Conservation (phyloP, 2,797 vertebrate species). For the Hyperoplus lanceolatus region DNA sequence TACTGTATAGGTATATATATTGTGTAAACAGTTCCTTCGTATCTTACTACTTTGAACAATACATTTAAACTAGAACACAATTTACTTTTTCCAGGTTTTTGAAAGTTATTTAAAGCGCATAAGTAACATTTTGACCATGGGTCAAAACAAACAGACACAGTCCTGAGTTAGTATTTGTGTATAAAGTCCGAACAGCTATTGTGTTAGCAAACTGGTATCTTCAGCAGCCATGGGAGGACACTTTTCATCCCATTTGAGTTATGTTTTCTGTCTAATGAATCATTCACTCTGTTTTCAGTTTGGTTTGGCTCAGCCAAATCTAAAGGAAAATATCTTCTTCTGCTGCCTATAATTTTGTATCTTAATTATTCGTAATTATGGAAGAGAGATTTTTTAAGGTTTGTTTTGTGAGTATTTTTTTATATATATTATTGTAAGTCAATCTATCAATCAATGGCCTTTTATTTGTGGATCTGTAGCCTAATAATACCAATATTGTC, state of each 20-base stretch:
- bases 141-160: not conserved
- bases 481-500: not conserved
- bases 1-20: not conserved
- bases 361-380: not conserved
- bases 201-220: not conserved
- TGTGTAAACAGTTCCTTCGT: slow-evolving; percentile 1
- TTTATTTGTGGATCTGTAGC: not conserved
- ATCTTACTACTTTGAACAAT: not conserved
- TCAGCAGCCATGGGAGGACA: not conserved
- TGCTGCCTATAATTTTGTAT: not conserved
- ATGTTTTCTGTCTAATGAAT: not conserved
- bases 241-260: not conserved
- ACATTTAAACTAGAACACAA: not conserved
- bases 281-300: not conserved
- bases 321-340: not conserved
- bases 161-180: not conserved
- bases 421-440: not conserved
- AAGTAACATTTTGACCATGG: not conserved
- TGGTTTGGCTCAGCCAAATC: not conserved
- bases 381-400: not conserved
- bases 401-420: not conserved
- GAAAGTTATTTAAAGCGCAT: not conserved
- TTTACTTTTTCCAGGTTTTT: not conserved
- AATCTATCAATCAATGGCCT: not conserved
- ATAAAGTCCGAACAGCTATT: not conserved